A percentile compares a stretch with the other conserved stretches of the same genome.
phyloP scores from a whole-genome alignment of 2,797 vertebrate species.

The Chelon auratus region DNA sequence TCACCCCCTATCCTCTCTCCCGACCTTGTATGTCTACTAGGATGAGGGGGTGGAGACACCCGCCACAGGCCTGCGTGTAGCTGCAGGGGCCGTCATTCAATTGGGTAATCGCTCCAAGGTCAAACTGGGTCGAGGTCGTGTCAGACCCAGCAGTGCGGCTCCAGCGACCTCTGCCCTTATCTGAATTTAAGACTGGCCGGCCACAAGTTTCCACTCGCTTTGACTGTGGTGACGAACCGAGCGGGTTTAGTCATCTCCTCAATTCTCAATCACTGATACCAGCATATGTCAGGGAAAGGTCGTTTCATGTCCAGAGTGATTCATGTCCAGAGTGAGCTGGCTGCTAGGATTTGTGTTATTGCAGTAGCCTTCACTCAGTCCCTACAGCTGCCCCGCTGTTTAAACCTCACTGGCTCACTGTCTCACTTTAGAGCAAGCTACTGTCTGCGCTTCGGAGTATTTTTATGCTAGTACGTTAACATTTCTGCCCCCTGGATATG shows the following conservation, averaged over 20 bases:
- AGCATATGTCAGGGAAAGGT: constrained; percentile 77
- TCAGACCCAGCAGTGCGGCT: constrained; percentile 31
- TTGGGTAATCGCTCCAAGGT: constrained; percentile 69
- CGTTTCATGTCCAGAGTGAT: constrained; percentile 68
- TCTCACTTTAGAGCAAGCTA: constrained; percentile 41
- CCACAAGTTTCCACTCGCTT: constrained; percentile 33
- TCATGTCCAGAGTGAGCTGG: constrained; percentile 75
- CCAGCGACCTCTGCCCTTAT: constrained; percentile 19
- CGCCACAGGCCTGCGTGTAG: constrained; percentile 46
- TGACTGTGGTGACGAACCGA: constrained; percentile 41
- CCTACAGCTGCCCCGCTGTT: constrained; percentile 70
- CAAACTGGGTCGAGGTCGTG: constrained; percentile 66
- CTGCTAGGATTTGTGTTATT: constrained; percentile 67
- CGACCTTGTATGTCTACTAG: constrained; percentile 73
- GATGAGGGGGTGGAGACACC: constrained; percentile 44
- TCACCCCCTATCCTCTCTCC: constrained; percentile 56
- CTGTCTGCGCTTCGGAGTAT: constrained; percentile 59
- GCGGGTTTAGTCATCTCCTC: constrained; percentile 76
- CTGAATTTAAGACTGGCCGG: constrained; percentile 32
- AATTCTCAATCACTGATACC: constrained; percentile 75
- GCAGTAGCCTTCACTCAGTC: constrained; percentile 68
- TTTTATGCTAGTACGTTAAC: constrained; percentile 61
- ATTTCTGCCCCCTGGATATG: constrained; percentile 59
- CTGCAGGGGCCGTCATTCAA: constrained; percentile 62
- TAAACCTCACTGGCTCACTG: constrained; percentile 60